Evolutionary conservation across 53 echinoderm and acorn worm species (phyloP).

Genomic region (Patiria pectinifera): DNA sequence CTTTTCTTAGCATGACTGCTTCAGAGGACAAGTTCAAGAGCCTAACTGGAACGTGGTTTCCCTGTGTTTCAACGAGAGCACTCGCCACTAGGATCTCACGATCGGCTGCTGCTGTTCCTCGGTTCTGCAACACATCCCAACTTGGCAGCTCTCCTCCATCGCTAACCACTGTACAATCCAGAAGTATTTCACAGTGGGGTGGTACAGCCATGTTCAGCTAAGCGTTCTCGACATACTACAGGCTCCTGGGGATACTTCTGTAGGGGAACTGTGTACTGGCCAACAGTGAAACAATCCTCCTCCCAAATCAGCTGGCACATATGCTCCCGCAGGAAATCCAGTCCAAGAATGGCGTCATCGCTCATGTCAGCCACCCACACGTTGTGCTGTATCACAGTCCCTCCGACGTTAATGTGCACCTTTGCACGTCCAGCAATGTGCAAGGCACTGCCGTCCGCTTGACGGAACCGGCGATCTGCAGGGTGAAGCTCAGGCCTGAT

Average conservation of each 20-base stretch:
- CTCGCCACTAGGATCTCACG: background rate
- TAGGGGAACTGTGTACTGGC: slow-evolving; percentile 15
- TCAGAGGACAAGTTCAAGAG: too few relatives aligned
- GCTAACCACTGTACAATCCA: too few relatives aligned
- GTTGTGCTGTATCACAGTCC: background rate
- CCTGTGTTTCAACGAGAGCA: too few relatives aligned
- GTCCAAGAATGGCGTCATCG: slow-evolving; percentile 15
- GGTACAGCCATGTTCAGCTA: too few relatives aligned
- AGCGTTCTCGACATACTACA: background rate
- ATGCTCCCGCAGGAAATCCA: slow-evolving; percentile 26
- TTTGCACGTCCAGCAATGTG: background rate
- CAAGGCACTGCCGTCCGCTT: too few relatives aligned
- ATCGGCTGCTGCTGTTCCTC: background rate
- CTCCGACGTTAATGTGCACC: slow-evolving; percentile 9
- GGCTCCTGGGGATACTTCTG: slow-evolving; percentile 10
- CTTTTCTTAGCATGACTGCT: too few relatives aligned
- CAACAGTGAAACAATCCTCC: too few relatives aligned
- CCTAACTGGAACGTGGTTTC: too few relatives aligned
- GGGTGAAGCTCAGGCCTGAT: too few relatives aligned
- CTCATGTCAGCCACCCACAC: slow-evolving; percentile 48
- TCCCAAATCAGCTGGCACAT: background rate
- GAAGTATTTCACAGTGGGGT: too few relatives aligned
- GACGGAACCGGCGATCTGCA: too few relatives aligned
- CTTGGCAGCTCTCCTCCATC: too few relatives aligned
- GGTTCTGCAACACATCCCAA: background rate